Evolutionary conservation across 2,888 invertebrate species (phyloP).

Genomic region (Rosalia funebris): DNA sequence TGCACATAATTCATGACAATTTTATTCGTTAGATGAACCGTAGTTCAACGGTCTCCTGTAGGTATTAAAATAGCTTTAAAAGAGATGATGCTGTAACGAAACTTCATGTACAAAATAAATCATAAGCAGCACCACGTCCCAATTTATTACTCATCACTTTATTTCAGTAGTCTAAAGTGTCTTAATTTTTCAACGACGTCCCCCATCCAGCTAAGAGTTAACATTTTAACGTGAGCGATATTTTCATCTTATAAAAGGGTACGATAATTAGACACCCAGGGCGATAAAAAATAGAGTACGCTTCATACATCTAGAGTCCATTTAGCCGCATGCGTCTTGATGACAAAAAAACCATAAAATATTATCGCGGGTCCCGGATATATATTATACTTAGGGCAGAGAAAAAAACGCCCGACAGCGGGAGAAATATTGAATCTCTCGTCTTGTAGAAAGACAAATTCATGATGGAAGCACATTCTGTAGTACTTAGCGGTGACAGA

Average conservation of each 20-base stretch:
- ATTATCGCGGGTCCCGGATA: not conserved
- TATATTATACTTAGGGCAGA: not conserved
- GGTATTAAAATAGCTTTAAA: too few species aligned
- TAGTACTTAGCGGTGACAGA: slow-evolving; percentile 59
- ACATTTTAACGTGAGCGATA: not conserved
- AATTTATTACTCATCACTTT: too few species aligned
- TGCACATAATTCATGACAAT: too few species aligned
- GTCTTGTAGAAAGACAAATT: slow-evolving; percentile 51
- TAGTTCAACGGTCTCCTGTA: too few species aligned
- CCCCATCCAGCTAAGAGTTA: not conserved
- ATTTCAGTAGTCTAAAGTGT: too few species aligned
- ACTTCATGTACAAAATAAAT: too few species aligned
- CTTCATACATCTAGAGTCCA: not conserved
- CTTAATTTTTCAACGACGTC: not conserved
- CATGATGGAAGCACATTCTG: slow-evolving; percentile 55
- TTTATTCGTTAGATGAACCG: too few species aligned
- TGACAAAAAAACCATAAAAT: not conserved
- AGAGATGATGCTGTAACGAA: too few species aligned
- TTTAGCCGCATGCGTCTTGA: not conserved
- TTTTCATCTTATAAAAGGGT: not conserved
- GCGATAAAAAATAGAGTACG: not conserved
- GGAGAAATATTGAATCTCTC: slow-evolving; percentile 14
- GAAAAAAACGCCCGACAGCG: not conserved
- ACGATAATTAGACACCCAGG: not conserved
- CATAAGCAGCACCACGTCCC: too few species aligned